Conservation (phyloP, 2,888 invertebrate species). For the Diloba caeruleocephala region DNA sequence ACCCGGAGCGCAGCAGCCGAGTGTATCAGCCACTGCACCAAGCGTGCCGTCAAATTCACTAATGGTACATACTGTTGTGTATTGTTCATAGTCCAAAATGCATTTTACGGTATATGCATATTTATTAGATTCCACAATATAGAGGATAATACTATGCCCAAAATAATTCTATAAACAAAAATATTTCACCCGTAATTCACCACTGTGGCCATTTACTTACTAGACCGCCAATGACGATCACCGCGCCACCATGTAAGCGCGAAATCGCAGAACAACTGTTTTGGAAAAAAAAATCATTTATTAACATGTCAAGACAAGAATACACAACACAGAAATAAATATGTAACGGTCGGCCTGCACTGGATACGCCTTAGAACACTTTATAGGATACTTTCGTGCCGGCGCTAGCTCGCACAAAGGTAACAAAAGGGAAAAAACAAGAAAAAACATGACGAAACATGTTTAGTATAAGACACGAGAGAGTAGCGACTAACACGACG, state of each 20-base stretch:
- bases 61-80: too few species aligned
- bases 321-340: constrained; percentile 87
- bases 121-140: too few species aligned
- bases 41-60: too few species aligned
- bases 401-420: constrained; percentile 87
- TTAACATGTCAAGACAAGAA: constrained; percentile 85
- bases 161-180: too few species aligned
- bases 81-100: too few species aligned
- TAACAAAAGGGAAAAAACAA: constrained; percentile 82
- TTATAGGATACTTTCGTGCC: constrained; percentile 82
- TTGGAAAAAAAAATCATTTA: constrained; percentile 79
- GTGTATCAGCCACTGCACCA: too few species aligned
- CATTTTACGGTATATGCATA: too few species aligned
- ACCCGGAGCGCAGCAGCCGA: too few species aligned
- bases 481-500: constrained; percentile 32
- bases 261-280: constrained; percentile 72
- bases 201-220: constrained; percentile 5
- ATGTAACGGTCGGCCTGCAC: constrained; percentile 84
- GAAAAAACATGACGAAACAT: constrained; percentile 71
- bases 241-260: constrained; percentile 81
- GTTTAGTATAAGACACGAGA: constrained; percentile 53
- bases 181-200: constrained; percentile 24
- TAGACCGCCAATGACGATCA: constrained; percentile 31
- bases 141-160: too few species aligned
- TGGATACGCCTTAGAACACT: constrained; percentile 84